Base-by-base conservation (phyloP, 1,140 invertebrate genomes). In the Medauroidea extradentata region DNA sequence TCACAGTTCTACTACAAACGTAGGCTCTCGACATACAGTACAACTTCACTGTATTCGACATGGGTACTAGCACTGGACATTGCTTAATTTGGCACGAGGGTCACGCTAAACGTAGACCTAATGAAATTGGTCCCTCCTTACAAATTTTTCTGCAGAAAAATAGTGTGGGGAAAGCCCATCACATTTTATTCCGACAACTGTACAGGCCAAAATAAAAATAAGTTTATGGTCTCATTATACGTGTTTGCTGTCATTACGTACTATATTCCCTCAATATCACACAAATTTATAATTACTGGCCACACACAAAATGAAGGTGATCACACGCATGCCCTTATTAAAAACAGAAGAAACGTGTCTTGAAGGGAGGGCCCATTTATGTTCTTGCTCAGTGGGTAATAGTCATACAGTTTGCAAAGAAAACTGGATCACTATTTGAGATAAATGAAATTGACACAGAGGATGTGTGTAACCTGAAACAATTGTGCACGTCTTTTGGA, bases 221-320 rank as follows among this genome's bases (percentile, higher is more conserved):
- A 34, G 29, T 34, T 34, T 34, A 34, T 34, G 5, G 29, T 34
- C 29, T 34, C 29, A 34, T 34, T 34, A 34, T 34, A 34, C 29
- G 11, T 34, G 29, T 34, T 34, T 34, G 4, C 29, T 34, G 29
- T 34, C 4, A 71, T 49, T 60, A 69, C 57, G 69, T 72, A 8
- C 52, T 71, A 23, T 49, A 65, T 57, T 69, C 69, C 13, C 71
- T 72, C 43, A 69, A 66, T 55, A 59, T 49, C 8, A 69, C 71
- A 2, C 63, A 65, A 57, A 67, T 61, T 67, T 69, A 34, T 68
- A 70, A 69, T 53, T 69, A 0, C 62, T 67, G 51, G 69, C 63
- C 0, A 62, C 65, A 57, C 64, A 66, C 62, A 63, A 67, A 54
- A 27, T 64, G 38, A 64, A 54, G 53, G 41, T 39, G 29, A 34